Conservation (phyloP, 2,888 invertebrate genomes). For the Isoperla grammatica region DNA sequence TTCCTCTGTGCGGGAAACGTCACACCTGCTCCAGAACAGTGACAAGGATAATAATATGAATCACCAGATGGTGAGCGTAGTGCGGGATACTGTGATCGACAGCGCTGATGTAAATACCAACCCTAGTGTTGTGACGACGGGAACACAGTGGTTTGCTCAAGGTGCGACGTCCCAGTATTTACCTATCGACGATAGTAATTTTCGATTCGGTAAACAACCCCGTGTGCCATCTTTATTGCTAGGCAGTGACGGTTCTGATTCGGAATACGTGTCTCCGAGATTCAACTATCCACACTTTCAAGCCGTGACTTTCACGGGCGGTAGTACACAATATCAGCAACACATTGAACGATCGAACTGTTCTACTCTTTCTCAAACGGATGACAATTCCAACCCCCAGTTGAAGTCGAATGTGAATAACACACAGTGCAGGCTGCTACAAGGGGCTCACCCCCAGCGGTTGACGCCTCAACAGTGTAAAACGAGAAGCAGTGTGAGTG, state of each 20-base stretch:
- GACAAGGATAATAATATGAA: conserved; percentile 1
- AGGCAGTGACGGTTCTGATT: neutral
- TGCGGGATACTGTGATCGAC: neutral
- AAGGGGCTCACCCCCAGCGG: neutral
- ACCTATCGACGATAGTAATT: neutral
- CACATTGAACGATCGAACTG: neutral
- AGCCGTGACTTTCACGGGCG: neutral
- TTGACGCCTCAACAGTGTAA: neutral
- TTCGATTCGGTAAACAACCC: neutral
- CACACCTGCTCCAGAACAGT: neutral
- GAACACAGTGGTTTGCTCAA: conserved; percentile 13
- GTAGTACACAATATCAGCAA: conserved; percentile 1
- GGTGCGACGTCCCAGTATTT: conserved; percentile 5
- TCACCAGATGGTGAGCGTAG: neutral
- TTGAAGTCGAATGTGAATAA: too few species aligned
- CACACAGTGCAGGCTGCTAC: neutral
- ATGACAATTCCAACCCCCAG: neutral
- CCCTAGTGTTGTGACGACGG: neutral
- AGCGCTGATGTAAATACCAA: neutral
- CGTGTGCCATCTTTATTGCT: neutral
- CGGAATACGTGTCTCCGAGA: neutral
- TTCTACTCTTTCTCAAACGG: neutral
- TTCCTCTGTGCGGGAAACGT: neutral
- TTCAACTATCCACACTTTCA: neutral
- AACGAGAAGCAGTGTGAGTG: conserved; percentile 1